Base-by-base conservation (phyloP, 2,797 vertebrate genomes). In the Eulemur albifrons region DNA sequence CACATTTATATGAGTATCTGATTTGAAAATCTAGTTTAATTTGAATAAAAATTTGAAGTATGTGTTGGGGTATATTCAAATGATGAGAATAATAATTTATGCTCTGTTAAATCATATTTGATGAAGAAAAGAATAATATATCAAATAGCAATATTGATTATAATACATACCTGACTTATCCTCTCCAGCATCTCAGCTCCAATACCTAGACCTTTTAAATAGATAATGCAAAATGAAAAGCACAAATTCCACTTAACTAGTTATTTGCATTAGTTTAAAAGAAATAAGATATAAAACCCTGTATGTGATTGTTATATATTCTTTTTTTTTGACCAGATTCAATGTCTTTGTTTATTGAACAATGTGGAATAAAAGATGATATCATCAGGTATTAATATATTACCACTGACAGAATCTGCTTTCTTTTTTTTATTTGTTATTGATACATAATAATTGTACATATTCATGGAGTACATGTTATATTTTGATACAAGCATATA, bases 101-200 rank as follows among this genome's bases (percentile, higher is more conserved):
- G n/a, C 38, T 45, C 11, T 83, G 30, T 83, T 83, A 67, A 81
- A 25, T 76, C 90, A 92, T 32, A 76, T 59, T 93, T 75, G 6
- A 73, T 93, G 63, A 95, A 85, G 45, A 67, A 87, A 93, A 82
- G 0, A 18, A 43, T 52, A 82, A 77, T 45, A 18, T 52, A 18
- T 43, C 54, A 21, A 92, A 84, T 95, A 59, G 35, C 40, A 79
- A 0, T 94, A 79, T 6, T 88, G 63, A 81, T 54, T 90, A 4
- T 70, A 90, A 79, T 25, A 73, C 48, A 91, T 98, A 97, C 98
- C 97, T 98, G 96, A 89, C 96, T 98, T 96, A 96, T 65, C 45
- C 43, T 97, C 92, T 94, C 96, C 38, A 97, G 93, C 52, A 97
- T 96, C 97, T 98, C 97, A 82, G 90, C 80, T 79, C 95, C 95